phyloP scores from a whole-genome alignment of 2,113 vertebrate species.

The Syngnathus floridae region DNA sequence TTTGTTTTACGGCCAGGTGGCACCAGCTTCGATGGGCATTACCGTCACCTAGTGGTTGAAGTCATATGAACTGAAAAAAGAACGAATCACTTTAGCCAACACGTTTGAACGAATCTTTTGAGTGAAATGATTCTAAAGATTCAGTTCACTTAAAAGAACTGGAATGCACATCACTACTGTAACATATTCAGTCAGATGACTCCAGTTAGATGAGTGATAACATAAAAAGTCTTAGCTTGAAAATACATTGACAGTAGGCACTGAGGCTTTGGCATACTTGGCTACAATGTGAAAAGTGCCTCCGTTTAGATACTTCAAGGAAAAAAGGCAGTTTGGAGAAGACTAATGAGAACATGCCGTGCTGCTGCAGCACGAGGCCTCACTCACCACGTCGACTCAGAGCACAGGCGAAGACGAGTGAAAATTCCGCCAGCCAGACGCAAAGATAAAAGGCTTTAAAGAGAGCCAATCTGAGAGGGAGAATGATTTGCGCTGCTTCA shows the following conservation, averaged over 20 bases:
- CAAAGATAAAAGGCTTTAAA: neutral
- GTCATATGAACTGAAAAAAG: too few relatives aligned
- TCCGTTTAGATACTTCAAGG: neutral
- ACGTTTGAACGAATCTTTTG: too few relatives aligned
- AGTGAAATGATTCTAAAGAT: too few relatives aligned
- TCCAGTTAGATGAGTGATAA: too few relatives aligned
- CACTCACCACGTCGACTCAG: neutral
- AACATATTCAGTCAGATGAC: too few relatives aligned
- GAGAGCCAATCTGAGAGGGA: neutral
- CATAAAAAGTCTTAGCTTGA: too few relatives aligned
- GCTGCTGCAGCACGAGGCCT: neutral
- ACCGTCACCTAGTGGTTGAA: too few relatives aligned
- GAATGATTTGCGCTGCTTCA: constrained; percentile 15
- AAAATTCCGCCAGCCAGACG: neutral
- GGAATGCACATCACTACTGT: too few relatives aligned
- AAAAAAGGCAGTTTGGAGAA: neutral
- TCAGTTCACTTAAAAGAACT: too few relatives aligned
- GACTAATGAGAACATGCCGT: neutral
- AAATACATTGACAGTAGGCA: neutral
- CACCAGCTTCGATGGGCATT: too few relatives aligned
- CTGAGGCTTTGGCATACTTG: neutral
- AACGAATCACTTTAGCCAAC: too few relatives aligned
- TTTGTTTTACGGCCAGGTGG: too few relatives aligned
- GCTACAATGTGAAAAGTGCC: neutral
- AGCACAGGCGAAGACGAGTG: neutral